phyloP scores from a whole-genome alignment of 2,888 invertebrate genomes.

The Heteromurus nitidus region DNA sequence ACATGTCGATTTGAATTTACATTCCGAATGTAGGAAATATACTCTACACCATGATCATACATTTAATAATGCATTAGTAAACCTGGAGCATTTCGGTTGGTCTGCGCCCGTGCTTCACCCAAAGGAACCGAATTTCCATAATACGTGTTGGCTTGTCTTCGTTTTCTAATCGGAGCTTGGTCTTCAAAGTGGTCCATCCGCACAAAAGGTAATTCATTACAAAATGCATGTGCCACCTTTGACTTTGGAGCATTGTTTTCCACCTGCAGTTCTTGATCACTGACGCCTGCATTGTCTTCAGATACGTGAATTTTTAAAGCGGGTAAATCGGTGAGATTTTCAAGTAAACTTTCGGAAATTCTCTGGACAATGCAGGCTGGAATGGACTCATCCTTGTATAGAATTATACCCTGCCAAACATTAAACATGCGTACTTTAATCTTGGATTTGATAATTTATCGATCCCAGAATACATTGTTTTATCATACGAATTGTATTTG shows the following conservation, averaged over 20 bases:
- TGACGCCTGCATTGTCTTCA: neutral
- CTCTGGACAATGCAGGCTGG: conserved; percentile 56
- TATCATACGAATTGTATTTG: neutral
- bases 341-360: conserved; percentile 6
- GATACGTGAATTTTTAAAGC: neutral
- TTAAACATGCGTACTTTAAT: neutral
- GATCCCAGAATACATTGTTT: neutral
- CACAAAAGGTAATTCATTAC: neutral
- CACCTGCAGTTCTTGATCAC: neutral
- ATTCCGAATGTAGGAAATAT: neutral
- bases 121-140: conserved; percentile 11
- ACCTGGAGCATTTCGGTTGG: conserved; percentile 20
- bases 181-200: no score
- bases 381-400: conserved; percentile 52
- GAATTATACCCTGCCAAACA: conserved; percentile 47
- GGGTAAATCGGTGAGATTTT: neutral
- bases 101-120: conserved; percentile 16
- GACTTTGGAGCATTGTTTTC: neutral
- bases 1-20: neutral
- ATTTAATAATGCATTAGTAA: no score
- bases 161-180: no score
- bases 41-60: no score
- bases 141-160: no score
- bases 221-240: neutral
- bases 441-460: neutral